A percentile compares a stretch with the other conserved stretches of the same genome.
Evolutionary conservation across 2,113 vertebrate species (phyloP).

Genomic region (Promerops cafer): DNA sequence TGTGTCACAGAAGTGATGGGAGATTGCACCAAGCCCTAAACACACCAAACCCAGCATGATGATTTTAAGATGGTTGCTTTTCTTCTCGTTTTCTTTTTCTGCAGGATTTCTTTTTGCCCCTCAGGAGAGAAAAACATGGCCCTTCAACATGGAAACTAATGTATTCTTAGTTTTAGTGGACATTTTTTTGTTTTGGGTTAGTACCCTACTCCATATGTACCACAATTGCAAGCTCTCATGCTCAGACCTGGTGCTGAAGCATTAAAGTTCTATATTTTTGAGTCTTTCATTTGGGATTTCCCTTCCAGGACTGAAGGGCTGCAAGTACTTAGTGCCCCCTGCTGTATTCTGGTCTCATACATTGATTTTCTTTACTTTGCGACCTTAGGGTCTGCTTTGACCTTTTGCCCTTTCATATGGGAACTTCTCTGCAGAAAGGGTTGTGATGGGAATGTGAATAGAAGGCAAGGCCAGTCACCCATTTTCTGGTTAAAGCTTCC

Average conservation of each 20-base stretch:
- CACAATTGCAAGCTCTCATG: not conserved
- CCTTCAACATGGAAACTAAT: not conserved
- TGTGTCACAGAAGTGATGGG: not conserved
- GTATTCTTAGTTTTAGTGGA: not conserved
- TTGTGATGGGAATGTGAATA: fast-evolving
- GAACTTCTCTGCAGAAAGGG: not conserved
- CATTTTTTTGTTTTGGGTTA: not conserved
- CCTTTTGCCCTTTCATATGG: not conserved
- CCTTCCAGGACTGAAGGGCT: not conserved
- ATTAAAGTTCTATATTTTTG: not conserved
- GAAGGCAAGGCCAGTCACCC: not conserved
- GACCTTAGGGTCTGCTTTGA: not conserved
- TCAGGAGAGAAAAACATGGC: not conserved
- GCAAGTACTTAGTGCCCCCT: not conserved
- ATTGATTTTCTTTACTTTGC: not conserved
- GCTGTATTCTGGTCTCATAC: not conserved
- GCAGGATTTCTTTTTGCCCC: fast-evolving
- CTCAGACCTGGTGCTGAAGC: not conserved
- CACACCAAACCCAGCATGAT: not conserved
- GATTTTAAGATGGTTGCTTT: not conserved
- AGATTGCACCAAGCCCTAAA: not conserved
- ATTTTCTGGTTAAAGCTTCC: not conserved
- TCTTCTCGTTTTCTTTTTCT: not conserved
- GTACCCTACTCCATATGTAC: not conserved
- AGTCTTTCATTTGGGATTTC: not conserved